Evolutionary conservation across 2,113 vertebrate genomes (phyloP), one percentile per base, ranked within the genome.

Genomic region (Opisthocomus hoazin): DNA sequence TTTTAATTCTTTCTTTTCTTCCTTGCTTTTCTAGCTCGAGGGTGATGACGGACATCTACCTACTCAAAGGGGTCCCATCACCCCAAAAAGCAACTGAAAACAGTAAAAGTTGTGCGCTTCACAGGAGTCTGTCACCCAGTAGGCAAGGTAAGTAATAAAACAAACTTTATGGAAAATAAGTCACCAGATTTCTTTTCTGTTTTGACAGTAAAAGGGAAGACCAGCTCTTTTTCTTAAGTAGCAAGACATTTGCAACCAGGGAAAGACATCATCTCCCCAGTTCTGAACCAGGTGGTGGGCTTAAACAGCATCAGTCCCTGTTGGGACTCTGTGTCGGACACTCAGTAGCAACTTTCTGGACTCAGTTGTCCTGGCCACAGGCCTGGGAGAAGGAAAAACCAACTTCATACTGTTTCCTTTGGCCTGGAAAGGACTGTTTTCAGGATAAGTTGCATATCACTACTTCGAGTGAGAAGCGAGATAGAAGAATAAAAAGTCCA

Each of bases 1-100:
- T 97, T 97, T 92, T 96, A 96, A 87, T 90, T 80, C 92, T 94
- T 94, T 94, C 78, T 58, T 94, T 95, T 94, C 88, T 90, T 24
- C 66, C 90, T 90, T 60, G 34, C 82, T 75, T 93, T 96, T 89
- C 74, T 93, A 79, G 87, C 93, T 94, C 8, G 34, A 94, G 95
- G 69, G 61, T 84, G 69, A 91, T 79, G 71, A 97, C 3, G 9
- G 95, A 97, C 74, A 84, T 76, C 81, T 86, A 77, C 46, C 10
- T 18, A 85, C 58, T 95, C 73, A 92, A 76, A 63, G 70, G 91
- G 73, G 70, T 82, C 34, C 36, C 37, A 83, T 37, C 71, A 53
- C 60, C 90, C 29, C 76, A 34, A 85, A 94, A 95, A 46, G 22
- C 57, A 94, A 82, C 24, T 34, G n/a, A 76, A 83, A 79, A 92